phyloP scores from a whole-genome alignment of 2,888 invertebrate genomes.

The Odiellus spinosus region DNA sequence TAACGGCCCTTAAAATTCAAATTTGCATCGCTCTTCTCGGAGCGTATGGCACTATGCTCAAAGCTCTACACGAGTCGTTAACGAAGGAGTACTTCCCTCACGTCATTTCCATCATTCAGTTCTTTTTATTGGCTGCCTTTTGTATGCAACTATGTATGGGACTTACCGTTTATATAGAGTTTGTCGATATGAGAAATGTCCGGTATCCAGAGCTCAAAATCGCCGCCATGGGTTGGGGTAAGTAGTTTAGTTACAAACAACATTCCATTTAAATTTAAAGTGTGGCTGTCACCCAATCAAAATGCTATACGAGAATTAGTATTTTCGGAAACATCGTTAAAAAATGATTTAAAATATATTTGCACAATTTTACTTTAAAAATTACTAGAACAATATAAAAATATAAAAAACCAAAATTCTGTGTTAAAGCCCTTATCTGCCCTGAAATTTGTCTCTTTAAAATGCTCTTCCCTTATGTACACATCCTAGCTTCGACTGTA shows the following conservation, averaged over 20 bases:
- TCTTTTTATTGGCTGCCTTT: constrained; percentile 16
- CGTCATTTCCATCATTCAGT: constrained; percentile 12
- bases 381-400: too few relatives aligned
- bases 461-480: too few relatives aligned
- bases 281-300: too few relatives aligned
- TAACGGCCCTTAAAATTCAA: constrained; percentile 17
- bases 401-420: too few relatives aligned
- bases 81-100: constrained; percentile 15
- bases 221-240: constrained; percentile 18
- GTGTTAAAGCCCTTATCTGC: too few relatives aligned
- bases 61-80: constrained; percentile 15
- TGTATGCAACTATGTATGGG: constrained; percentile 16
- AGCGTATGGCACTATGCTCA: constrained; percentile 13
- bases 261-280: too few relatives aligned
- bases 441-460: too few relatives aligned
- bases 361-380: too few relatives aligned
- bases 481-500: too few relatives aligned
- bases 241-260: constrained; percentile 4
- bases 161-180: constrained; percentile 15
- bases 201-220: constrained; percentile 15
- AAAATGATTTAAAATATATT: too few relatives aligned
- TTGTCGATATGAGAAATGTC: constrained; percentile 11
- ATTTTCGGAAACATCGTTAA: too few relatives aligned
- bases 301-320: too few relatives aligned
- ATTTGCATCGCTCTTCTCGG: constrained; percentile 17